phyloP scores from a whole-genome alignment of 2,113 vertebrate species.

The Calyptommatus sinebrachiatus region DNA sequence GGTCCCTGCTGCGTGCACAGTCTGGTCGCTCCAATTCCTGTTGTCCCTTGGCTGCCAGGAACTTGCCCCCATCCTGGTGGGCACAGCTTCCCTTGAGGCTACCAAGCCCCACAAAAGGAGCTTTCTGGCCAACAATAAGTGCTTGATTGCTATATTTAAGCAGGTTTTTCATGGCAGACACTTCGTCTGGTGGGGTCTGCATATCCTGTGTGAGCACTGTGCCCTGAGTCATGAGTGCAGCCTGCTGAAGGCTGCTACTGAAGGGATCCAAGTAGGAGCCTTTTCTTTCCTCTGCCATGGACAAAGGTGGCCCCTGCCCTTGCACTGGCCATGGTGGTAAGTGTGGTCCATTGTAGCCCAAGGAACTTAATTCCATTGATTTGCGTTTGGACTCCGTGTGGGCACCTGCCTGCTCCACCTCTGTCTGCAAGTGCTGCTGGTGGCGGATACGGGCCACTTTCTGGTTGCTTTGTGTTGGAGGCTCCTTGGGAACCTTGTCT shows the following conservation, averaged over 20 bases:
- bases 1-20: slow-evolving; percentile 82
- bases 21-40: slow-evolving; percentile 84
- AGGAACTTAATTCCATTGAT: slow-evolving; percentile 79
- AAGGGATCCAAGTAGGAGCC: slow-evolving; percentile 87
- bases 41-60: slow-evolving; percentile 76
- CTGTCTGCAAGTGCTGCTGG: slow-evolving; percentile 86
- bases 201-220: slow-evolving; percentile 75
- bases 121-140: slow-evolving; percentile 88
- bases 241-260: slow-evolving; percentile 65
- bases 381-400: slow-evolving; percentile 84
- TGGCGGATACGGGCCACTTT: slow-evolving; percentile 94
- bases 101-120: slow-evolving; percentile 84
- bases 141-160: slow-evolving; percentile 95
- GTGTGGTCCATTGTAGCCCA: slow-evolving; percentile 77
- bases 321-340: slow-evolving; percentile 85
- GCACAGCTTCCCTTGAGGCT: slow-evolving; percentile 88
- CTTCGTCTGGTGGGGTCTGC: slow-evolving; percentile 79
- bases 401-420: slow-evolving; percentile 51
- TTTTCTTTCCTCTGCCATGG: slow-evolving; percentile 82
- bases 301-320: slow-evolving; percentile 75
- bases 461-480: slow-evolving; percentile 60
- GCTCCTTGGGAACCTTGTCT: slow-evolving; percentile 82
- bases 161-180: slow-evolving; percentile 92
- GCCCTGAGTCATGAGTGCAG: slow-evolving; percentile 66
- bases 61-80: slow-evolving; percentile 78